Evolutionary conservation across 2,797 vertebrate genomes (phyloP).

Genomic region (Dermochelys coriacea): DNA sequence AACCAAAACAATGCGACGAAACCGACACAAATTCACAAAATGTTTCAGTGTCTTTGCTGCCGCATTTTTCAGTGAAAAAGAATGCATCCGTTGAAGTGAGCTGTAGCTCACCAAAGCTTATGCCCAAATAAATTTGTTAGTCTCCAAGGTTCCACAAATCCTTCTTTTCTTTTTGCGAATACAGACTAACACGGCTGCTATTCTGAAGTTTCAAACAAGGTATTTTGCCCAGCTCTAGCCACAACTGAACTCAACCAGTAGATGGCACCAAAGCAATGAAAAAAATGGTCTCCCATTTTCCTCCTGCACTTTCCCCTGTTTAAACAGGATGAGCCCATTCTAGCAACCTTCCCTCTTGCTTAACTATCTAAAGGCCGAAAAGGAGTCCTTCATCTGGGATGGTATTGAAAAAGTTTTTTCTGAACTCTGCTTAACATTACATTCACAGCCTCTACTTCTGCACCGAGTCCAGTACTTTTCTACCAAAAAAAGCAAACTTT

Average conservation of each 20-base stretch:
- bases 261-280: conserved; percentile 70
- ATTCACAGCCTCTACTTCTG: too few relatives aligned
- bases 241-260: conserved; percentile 41
- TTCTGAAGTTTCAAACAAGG: too few relatives aligned
- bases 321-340: fast-evolving
- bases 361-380: not conserved
- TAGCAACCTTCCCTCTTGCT: not conserved
- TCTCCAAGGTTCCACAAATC: too few relatives aligned
- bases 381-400: not conserved
- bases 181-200: too few relatives aligned
- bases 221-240: not conserved
- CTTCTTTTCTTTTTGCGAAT: too few relatives aligned
- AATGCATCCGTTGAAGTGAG: too few relatives aligned
- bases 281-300: not conserved
- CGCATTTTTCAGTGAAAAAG: not conserved
- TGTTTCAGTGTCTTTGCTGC: not conserved
- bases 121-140: too few relatives aligned
- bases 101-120: too few relatives aligned
- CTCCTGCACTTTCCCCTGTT: not conserved
- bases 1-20: not conserved
- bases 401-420: not conserved
- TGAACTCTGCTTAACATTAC: not conserved
- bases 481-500: not conserved
- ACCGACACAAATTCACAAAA: not conserved
- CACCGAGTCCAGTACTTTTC: not conserved